A percentile compares a stretch with the other conserved stretches of the same genome.
Conservation (phyloP, 2,797 vertebrate genomes). For the Chaetophractus vellerosus region DNA sequence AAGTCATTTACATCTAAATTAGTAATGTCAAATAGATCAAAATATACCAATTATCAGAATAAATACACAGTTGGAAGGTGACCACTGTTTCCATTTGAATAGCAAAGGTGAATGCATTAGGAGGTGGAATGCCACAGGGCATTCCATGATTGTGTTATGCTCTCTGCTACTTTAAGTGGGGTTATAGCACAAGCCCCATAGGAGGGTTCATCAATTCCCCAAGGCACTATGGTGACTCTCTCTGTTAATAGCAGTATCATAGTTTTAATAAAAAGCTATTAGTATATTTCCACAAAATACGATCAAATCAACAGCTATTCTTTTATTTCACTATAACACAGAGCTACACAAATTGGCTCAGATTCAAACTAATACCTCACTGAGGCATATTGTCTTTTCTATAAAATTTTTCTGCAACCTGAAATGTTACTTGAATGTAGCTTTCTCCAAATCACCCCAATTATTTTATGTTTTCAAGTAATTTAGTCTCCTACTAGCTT, state of each 20-base stretch:
- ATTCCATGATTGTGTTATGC: fast-evolving
- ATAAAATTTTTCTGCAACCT: neutral
- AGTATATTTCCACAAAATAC: neutral
- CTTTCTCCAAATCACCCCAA: neutral
- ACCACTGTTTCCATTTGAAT: neutral
- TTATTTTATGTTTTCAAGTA: neutral
- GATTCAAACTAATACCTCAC: neutral
- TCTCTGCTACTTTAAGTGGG: neutral
- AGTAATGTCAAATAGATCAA: neutral
- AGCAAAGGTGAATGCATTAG: neutral
- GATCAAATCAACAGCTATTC: neutral
- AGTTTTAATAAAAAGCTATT: neutral
- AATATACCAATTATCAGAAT: neutral
- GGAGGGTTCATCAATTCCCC: neutral
- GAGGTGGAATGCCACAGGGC: fast-evolving
- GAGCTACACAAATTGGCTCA: neutral
- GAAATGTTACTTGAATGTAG: neutral
- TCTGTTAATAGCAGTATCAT: fast-evolving
- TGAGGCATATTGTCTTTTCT: neutral
- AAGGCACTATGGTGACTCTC: fast-evolving
- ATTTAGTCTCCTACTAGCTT: neutral
- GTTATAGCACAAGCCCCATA: fast-evolving
- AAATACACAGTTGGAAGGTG: neutral
- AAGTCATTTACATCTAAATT: neutral
- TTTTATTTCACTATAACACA: neutral